These are phyloP conservation scores for Ptiloglossa arizonensis DNA, from an alignment of 1,140 invertebrate genomes.

Conservation along the genomic window DNA sequence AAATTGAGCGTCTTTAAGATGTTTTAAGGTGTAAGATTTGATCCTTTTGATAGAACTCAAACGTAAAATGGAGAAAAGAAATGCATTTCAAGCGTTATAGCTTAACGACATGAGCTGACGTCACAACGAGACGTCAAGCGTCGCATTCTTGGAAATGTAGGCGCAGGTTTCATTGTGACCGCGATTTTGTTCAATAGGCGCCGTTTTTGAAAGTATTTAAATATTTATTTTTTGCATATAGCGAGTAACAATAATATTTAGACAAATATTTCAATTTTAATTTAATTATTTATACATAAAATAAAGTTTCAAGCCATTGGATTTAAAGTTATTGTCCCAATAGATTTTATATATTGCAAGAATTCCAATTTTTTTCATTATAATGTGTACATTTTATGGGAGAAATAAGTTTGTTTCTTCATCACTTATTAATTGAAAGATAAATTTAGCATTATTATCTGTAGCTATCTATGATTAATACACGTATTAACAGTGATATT, in stretches of 20 bases:
- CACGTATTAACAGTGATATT: constrained; percentile 68
- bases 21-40: neutral
- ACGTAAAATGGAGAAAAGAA: neutral
- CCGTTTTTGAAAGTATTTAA: constrained; percentile 34
- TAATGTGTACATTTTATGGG: no score
- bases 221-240: neutral
- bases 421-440: neutral
- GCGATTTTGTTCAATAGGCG: constrained; percentile 18
- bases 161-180: constrained; percentile 26
- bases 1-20: neutral
- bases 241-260: no score
- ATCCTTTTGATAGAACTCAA: neutral
- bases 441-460: neutral
- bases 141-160: constrained; percentile 65
- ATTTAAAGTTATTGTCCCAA: neutral
- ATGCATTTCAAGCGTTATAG: constrained; percentile 1
- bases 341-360: neutral
- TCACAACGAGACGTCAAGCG: constrained; percentile 58
- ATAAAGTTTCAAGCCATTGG: no score
- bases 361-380: no score
- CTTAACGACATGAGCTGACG: constrained; percentile 53
- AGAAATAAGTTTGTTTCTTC: neutral
- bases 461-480: constrained; percentile 62
- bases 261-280: no score
- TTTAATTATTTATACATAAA: neutral